These are phyloP conservation scores for Actenoides hombroni DNA, from an alignment of 2,113 vertebrate genomes.

Conservation along the genomic window DNA sequence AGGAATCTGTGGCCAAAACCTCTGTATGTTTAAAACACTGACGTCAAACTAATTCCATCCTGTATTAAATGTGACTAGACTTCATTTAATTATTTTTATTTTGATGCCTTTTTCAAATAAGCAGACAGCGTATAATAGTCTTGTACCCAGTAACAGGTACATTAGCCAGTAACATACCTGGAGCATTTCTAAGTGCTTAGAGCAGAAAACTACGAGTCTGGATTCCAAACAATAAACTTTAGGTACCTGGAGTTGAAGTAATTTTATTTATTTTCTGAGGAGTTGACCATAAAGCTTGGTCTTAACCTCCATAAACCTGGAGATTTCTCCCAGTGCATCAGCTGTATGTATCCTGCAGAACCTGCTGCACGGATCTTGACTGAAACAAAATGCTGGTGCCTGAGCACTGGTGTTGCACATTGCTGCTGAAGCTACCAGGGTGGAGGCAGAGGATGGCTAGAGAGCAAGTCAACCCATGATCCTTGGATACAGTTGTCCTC, in stretches of 20 bases:
- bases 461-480: rapidly evolving
- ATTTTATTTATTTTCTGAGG: not conserved
- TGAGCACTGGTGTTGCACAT: not conserved
- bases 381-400: not conserved
- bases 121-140: not conserved
- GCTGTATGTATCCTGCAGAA: not conserved
- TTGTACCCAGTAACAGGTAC: not conserved
- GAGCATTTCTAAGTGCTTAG: not conserved
- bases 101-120: not conserved
- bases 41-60: not conserved
- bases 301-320: not conserved
- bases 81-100: not conserved
- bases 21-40: not conserved
- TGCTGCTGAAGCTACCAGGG: not conserved
- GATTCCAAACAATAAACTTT: not conserved
- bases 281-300: not conserved
- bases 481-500: not conserved
- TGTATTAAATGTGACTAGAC: not conserved
- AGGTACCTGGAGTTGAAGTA: not conserved
- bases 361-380: not conserved
- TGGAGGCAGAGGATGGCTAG: not conserved
- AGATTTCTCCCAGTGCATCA: not conserved
- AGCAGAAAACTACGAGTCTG: not conserved
- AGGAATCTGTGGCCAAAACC: not conserved
- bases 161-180: no score